phyloP scores from a whole-genome alignment of 2,113 vertebrate genomes.

The Variabilichromis moorii region DNA sequence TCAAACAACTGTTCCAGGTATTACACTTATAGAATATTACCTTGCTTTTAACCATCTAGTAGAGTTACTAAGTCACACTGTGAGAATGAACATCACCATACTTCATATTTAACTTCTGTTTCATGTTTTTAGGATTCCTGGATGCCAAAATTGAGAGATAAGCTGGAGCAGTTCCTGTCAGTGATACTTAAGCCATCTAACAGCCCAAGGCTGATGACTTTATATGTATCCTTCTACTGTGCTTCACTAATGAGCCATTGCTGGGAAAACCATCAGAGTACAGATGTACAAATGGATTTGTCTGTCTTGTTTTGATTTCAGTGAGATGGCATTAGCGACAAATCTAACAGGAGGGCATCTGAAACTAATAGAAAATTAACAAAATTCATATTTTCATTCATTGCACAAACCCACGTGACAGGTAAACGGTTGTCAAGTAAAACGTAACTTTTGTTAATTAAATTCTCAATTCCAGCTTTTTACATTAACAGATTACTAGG shows the following conservation, averaged over 20 bases:
- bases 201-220: constrained; percentile 78
- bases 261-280: background rate
- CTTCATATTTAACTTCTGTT: background rate
- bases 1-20: constrained; percentile 91
- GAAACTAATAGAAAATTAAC: background rate
- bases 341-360: background rate
- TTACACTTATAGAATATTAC: background rate
- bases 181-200: constrained; percentile 75
- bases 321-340: background rate
- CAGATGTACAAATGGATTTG: background rate
- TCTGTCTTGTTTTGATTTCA: background rate
- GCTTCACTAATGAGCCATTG: background rate
- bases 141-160: constrained; percentile 79
- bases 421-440: background rate
- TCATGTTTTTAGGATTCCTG: constrained; percentile 80
- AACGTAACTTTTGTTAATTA: background rate
- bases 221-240: constrained; percentile 91
- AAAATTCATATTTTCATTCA: background rate
- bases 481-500: background rate
- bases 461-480: background rate
- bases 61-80: background rate
- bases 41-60: background rate
- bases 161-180: constrained; percentile 81
- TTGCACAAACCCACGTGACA: background rate
- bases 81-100: background rate